phyloP scores from a whole-genome alignment of 2,113 vertebrate genomes.

The Rhinolophus ferrumequinum region DNA sequence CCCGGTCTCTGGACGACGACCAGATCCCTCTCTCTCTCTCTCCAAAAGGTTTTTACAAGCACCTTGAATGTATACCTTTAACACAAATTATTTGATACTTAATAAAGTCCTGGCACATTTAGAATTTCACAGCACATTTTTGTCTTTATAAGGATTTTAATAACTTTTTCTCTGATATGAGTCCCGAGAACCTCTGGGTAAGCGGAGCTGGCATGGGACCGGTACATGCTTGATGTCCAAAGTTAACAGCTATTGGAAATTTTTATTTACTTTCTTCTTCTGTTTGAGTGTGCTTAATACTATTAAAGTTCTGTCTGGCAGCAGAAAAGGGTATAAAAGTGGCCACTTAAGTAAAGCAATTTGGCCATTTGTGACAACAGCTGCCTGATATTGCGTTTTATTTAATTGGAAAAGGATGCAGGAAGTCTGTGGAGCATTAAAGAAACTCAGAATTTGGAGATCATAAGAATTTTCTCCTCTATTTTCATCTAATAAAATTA shows the following conservation, averaged over 20 bases:
- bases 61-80: conserved; percentile 22
- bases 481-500: conserved; percentile 65
- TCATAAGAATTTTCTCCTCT: conserved; percentile 49
- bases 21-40: background rate
- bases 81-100: conserved; percentile 59
- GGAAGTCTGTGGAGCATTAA: conserved; percentile 48
- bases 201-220: background rate
- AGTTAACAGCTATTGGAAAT: conserved; percentile 63
- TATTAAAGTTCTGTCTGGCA: conserved; percentile 68
- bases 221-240: conserved; percentile 37
- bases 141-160: conserved; percentile 65
- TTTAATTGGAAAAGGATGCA: conserved; percentile 66
- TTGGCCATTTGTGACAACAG: conserved; percentile 63
- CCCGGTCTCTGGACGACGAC: background rate
- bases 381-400: conserved; percentile 67
- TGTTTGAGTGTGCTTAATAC: conserved; percentile 49
- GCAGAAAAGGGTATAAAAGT: conserved; percentile 41
- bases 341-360: conserved; percentile 61
- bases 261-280: conserved; percentile 69
- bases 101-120: conserved; percentile 66
- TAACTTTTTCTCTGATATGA: conserved; percentile 57
- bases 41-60: conserved; percentile 56
- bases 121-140: conserved; percentile 47
- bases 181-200: conserved; percentile 21
- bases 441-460: conserved; percentile 57